These are phyloP conservation scores for Gallinago undulata DNA, from an alignment of 2,113 vertebrate species.

Conservation along the genomic window DNA sequence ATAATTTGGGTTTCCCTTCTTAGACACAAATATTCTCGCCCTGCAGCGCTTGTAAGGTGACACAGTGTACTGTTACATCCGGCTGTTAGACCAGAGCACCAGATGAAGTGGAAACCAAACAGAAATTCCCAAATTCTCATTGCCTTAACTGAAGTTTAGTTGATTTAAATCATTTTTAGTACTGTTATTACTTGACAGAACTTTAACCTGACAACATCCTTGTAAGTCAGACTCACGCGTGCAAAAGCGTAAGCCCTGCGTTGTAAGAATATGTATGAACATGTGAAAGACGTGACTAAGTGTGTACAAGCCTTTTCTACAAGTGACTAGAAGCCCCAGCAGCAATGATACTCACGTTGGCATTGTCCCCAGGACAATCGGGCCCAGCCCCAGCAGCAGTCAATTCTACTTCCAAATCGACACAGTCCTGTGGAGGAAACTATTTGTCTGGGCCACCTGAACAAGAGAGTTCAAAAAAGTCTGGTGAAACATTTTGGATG, in stretches of 20 bases:
- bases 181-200: not conserved
- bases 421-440: slow-evolving; percentile 87
- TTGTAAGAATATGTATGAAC: not conserved
- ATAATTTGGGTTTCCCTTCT: not conserved
- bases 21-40: fast-evolving
- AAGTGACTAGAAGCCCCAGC: slow-evolving; percentile 62
- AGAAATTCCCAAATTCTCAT: not conserved
- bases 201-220: slow-evolving; percentile 46
- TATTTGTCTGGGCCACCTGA: slow-evolving; percentile 93
- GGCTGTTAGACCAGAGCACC: not conserved
- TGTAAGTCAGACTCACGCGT: not conserved
- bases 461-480: slow-evolving; percentile 35
- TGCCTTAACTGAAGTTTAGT: not conserved
- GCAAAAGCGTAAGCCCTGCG: slow-evolving; percentile 17
- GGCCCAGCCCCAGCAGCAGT: slow-evolving; percentile 99
- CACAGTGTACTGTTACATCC: not conserved
- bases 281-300: not conserved
- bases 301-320: slow-evolving; percentile 66
- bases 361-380: slow-evolving; percentile 91
- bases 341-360: slow-evolving; percentile 89
- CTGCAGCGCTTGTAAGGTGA: not conserved
- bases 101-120: not conserved
- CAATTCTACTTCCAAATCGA: slow-evolving; percentile 87
- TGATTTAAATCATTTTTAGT: not conserved
- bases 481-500: not conserved